Evolutionary conservation across 2,797 vertebrate species (phyloP).

Genomic region (Cossypha caffra): DNA sequence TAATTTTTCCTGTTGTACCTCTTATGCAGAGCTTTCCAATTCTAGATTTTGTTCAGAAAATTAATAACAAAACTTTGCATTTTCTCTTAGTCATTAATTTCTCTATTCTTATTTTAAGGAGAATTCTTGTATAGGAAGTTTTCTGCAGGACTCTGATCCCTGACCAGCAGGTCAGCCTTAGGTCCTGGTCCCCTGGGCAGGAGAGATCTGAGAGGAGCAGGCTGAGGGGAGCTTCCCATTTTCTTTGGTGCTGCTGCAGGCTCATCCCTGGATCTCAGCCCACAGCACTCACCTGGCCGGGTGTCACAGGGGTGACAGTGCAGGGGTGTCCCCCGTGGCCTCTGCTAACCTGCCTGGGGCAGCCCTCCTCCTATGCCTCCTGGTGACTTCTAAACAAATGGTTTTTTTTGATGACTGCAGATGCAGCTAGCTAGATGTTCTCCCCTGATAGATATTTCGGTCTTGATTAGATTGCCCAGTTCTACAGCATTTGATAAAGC

Average conservation of each 20-base stretch:
- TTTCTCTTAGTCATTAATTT: neutral
- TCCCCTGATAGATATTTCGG: neutral
- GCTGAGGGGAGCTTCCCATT: fast-evolving
- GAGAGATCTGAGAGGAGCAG: neutral
- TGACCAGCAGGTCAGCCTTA: neutral
- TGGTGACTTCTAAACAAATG: neutral
- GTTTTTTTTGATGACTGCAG: neutral
- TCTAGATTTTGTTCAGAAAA: neutral
- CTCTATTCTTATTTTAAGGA: neutral
- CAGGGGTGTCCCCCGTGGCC: no score
- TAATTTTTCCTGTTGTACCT: neutral
- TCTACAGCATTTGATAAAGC: neutral
- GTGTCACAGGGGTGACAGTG: neutral
- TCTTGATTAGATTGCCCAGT: neutral
- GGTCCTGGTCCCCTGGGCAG: neutral
- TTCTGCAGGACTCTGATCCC: neutral
- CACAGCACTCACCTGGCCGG: fast-evolving
- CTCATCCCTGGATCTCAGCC: fast-evolving
- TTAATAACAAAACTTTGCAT: neutral
- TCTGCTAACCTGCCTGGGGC: neutral
- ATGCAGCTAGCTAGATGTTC: neutral
- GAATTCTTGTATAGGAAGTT: neutral
- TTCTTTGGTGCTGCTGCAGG: neutral
- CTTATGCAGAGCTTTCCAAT: neutral
- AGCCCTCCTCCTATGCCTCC: fast-evolving